Conservation (phyloP, 2,113 vertebrate species). For the Arizona elegans region DNA sequence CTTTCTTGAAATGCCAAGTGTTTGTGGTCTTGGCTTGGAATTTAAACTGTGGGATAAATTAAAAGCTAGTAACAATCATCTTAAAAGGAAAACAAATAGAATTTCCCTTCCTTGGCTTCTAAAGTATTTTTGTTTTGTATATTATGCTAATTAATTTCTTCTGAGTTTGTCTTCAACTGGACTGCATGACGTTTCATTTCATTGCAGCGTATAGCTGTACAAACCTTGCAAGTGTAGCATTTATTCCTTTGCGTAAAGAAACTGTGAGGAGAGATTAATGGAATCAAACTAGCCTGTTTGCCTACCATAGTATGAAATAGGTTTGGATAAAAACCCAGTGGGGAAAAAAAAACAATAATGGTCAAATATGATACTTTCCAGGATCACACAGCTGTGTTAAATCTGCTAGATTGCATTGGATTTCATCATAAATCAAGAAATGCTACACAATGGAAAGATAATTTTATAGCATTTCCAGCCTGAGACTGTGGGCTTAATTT, state of each 20-base stretch:
- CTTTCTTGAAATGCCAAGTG: not conserved
- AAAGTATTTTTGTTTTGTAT: conserved; percentile 10
- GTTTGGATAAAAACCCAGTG: conserved; percentile 26
- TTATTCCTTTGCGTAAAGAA: conserved; percentile 20
- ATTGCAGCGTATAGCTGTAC: not conserved
- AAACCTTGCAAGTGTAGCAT: conserved; percentile 16
- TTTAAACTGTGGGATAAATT: conserved; percentile 31
- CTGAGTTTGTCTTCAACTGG: conserved; percentile 11
- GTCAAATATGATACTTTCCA: conserved; percentile 42
- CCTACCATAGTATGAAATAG: conserved; percentile 8
- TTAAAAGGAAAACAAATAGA: conserved; percentile 36
- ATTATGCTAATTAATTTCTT: conserved; percentile 18
- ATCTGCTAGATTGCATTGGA: conserved; percentile 51
- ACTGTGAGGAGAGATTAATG: conserved; percentile 9
- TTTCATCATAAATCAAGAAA: conserved; percentile 52
- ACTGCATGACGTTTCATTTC: conserved; percentile 8
- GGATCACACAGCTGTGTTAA: conserved; percentile 47
- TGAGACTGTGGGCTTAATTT: conserved; percentile 30
- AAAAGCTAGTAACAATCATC: conserved; percentile 22
- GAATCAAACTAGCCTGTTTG: conserved; percentile 21
- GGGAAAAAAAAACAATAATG: conserved; percentile 20
- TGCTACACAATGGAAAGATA: conserved; percentile 32
- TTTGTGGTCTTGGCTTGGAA: conserved; percentile 30
- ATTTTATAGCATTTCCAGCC: conserved; percentile 54
- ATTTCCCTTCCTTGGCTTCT: conserved; percentile 19